phyloP scores from a whole-genome alignment of 2,888 invertebrate genomes.

The Holacanthella duospinosa region DNA sequence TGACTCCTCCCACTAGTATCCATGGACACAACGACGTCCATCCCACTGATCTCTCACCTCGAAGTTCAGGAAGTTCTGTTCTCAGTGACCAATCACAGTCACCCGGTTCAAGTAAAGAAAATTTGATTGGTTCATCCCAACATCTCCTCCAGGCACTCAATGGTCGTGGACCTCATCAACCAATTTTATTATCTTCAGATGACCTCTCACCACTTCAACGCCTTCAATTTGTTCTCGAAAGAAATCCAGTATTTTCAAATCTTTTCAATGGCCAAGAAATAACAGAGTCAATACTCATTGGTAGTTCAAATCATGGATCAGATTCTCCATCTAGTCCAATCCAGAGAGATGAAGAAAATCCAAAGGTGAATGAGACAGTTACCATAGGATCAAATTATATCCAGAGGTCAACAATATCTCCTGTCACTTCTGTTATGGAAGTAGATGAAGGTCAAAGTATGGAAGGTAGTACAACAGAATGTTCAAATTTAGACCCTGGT shows the following conservation, averaged over 20 bases:
- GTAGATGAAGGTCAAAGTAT: slow-evolving; percentile 4
- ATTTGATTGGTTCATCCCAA: background rate
- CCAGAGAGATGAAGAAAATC: slow-evolving; percentile 8
- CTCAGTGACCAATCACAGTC: slow-evolving; percentile 7
- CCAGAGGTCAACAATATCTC: too few species aligned
- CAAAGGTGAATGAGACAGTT: background rate
- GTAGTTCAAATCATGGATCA: background rate
- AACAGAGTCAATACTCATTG: background rate
- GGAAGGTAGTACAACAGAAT: slow-evolving; percentile 15
- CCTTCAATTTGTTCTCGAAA: slow-evolving; percentile 29
- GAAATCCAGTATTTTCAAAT: slow-evolving; percentile 21
- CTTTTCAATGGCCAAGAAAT: slow-evolving; percentile 7
- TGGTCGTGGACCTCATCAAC: background rate
- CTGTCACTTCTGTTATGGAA: background rate
- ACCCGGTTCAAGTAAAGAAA: slow-evolving; percentile 10
- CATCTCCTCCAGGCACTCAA: background rate
- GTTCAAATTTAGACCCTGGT: slow-evolving; percentile 21
- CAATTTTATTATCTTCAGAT: slow-evolving; percentile 8
- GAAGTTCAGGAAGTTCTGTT: background rate
- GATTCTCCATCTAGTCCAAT: background rate
- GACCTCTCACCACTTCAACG: slow-evolving; percentile 31
- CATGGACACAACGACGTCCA: background rate
- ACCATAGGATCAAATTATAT: too few species aligned
- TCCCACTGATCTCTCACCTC: background rate
- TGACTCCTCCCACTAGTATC: background rate